phyloP scores from a whole-genome alignment of 1,140 invertebrate species.

The Pinna nobilis region DNA sequence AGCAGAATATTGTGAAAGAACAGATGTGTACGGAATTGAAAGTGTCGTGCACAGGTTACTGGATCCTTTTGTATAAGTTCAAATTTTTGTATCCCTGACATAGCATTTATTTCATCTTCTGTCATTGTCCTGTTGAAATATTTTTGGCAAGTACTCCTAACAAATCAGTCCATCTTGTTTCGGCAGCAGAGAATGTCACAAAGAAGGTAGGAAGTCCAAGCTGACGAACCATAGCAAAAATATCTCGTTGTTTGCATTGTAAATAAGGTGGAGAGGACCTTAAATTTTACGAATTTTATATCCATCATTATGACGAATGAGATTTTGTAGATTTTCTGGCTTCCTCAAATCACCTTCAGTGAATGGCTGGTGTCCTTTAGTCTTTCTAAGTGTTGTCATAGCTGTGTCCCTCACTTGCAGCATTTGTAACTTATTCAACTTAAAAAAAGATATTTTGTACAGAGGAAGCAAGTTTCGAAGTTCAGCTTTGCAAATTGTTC shows the following conservation, averaged over 20 bases:
- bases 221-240: constrained; percentile 48
- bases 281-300: constrained; percentile 37
- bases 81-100: constrained; percentile 38
- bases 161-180: constrained; percentile 48
- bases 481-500: constrained; percentile 47
- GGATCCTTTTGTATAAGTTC: constrained; percentile 43
- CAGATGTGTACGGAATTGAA: constrained; percentile 31
- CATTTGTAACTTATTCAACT: constrained; percentile 49
- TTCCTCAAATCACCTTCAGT: constrained; percentile 32
- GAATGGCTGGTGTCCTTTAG: constrained; percentile 15
- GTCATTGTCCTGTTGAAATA: not conserved
- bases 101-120: constrained; percentile 20
- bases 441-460: constrained; percentile 48
- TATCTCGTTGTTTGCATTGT: constrained; percentile 43
- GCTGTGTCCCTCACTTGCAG: constrained; percentile 32
- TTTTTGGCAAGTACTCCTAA: constrained; percentile 35
- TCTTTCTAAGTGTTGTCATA: constrained; percentile 32
- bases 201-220: constrained; percentile 48
- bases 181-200: constrained; percentile 49
- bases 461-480: constrained; percentile 29
- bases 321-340: constrained; percentile 13
- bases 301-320: constrained; percentile 47
- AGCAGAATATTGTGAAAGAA: constrained; percentile 45
- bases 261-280: constrained; percentile 43
- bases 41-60: constrained; percentile 47